Evolutionary conservation across 2,797 vertebrate species (phyloP).

Genomic region (Pelobates cultripes): DNA sequence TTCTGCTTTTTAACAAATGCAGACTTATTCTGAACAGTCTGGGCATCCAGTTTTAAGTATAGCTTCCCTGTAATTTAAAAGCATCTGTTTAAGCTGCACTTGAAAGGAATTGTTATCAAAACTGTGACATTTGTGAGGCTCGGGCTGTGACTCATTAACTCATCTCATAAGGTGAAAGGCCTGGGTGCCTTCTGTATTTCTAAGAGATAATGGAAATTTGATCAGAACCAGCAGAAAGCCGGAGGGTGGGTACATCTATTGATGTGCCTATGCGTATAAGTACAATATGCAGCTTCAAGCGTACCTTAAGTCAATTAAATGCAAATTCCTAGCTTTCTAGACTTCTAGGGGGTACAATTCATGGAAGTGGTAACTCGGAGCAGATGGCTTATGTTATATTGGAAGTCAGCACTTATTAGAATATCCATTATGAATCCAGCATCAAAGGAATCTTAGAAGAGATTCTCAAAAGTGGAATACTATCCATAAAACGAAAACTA

Average conservation of each 20-base stretch:
- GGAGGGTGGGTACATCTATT: conserved; percentile 19
- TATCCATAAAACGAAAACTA: not conserved
- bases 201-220: conserved; percentile 38
- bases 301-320: conserved; percentile 42
- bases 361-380: conserved; percentile 37
- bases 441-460: conserved; percentile 31
- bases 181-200: conserved; percentile 44
- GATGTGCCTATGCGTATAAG: conserved; percentile 12
- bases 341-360: conserved; percentile 44
- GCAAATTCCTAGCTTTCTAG: conserved; percentile 18
- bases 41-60: not conserved
- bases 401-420: conserved; percentile 29
- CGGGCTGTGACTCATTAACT: conserved; percentile 31
- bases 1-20: conserved; percentile 1
- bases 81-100: conserved; percentile 32
- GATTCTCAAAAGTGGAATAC: not conserved
- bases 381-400: conserved; percentile 32
- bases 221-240: conserved; percentile 38
- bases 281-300: conserved; percentile 15
- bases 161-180: conserved; percentile 27
- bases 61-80: conserved; percentile 13
- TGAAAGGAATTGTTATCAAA: conserved; percentile 36
- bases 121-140: conserved; percentile 42
- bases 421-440: conserved; percentile 40
- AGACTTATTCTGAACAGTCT: conserved; percentile 17